phyloP scores from a whole-genome alignment of 2,113 vertebrate genomes.

The Vireo altiloquus region DNA sequence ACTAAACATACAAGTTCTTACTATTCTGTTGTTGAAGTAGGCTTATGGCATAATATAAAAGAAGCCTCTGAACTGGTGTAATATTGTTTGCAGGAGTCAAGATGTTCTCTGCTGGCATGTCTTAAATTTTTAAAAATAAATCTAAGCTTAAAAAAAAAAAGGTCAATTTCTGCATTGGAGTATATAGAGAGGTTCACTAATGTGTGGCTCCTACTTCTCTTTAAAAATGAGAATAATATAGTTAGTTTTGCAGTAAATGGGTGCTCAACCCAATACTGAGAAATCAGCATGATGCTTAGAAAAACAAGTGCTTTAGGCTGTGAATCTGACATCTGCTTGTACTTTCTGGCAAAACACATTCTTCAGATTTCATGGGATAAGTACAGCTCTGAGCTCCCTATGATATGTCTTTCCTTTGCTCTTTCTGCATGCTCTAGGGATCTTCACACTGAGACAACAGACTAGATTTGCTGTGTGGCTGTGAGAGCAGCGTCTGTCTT shows the following conservation, averaged over 20 bases:
- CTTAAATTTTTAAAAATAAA: background rate
- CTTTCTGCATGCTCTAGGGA: constrained; percentile 10
- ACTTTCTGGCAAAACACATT: background rate
- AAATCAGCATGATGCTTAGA: background rate
- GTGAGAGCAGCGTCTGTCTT: constrained; percentile 5
- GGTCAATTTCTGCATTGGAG: background rate
- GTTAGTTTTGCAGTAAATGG: background rate
- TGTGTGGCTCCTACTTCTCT: background rate
- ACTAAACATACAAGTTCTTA: constrained; percentile 1
- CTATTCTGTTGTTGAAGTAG: background rate
- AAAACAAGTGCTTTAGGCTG: constrained; percentile 24
- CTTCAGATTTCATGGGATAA: constrained; percentile 2
- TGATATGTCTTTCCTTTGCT: background rate
- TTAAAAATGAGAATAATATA: background rate
- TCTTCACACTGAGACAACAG: background rate
- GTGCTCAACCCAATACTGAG: background rate
- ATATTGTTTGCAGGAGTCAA: background rate
- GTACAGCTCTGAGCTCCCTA: background rate
- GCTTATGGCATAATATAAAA: background rate
- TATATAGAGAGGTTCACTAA: background rate
- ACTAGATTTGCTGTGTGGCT: background rate
- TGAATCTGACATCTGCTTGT: background rate
- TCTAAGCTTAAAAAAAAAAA: background rate
- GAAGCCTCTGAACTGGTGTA: background rate
- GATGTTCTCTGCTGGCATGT: background rate